Evolutionary conservation across 2,888 invertebrate species (phyloP).

Genomic region (Petrolisthes manimaculis): DNA sequence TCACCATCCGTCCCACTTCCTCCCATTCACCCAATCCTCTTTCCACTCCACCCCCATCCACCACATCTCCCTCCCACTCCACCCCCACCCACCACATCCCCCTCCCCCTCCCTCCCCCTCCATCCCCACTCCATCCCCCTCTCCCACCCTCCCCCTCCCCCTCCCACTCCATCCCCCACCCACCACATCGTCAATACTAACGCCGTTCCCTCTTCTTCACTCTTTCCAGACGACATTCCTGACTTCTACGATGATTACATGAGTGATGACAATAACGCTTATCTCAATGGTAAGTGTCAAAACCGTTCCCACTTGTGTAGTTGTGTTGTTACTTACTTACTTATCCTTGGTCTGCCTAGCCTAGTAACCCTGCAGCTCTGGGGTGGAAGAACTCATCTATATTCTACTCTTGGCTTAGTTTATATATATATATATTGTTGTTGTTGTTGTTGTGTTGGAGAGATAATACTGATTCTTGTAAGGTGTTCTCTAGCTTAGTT

Average conservation of each 20-base stretch:
- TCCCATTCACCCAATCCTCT: background rate
- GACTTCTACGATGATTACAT: slow-evolving; percentile 59
- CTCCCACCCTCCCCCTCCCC: background rate
- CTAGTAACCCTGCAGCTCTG: too few relatives aligned
- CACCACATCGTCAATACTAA: slow-evolving; percentile 28
- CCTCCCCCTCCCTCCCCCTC: background rate
- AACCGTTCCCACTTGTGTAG: slow-evolving; percentile 29
- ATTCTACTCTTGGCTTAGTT: too few relatives aligned
- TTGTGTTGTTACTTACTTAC: too few relatives aligned
- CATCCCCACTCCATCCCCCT: background rate
- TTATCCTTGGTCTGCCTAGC: too few relatives aligned
- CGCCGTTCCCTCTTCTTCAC: slow-evolving; percentile 47
- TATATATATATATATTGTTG: too few relatives aligned
- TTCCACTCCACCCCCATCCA: background rate
- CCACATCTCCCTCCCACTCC: background rate
- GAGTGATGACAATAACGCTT: slow-evolving; percentile 50
- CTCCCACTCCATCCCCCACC: background rate
- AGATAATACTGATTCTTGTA: too few relatives aligned
- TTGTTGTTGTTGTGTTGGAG: too few relatives aligned
- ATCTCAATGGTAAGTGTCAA: slow-evolving; percentile 55
- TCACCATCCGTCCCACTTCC: background rate
- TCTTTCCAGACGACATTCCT: slow-evolving; percentile 58
- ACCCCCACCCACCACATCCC: slow-evolving; percentile 10
- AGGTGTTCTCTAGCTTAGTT: too few relatives aligned
- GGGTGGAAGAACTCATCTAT: too few relatives aligned